These are phyloP conservation scores for Emys orbicularis DNA, from an alignment of 2,797 vertebrate species.

Conservation along the genomic window DNA sequence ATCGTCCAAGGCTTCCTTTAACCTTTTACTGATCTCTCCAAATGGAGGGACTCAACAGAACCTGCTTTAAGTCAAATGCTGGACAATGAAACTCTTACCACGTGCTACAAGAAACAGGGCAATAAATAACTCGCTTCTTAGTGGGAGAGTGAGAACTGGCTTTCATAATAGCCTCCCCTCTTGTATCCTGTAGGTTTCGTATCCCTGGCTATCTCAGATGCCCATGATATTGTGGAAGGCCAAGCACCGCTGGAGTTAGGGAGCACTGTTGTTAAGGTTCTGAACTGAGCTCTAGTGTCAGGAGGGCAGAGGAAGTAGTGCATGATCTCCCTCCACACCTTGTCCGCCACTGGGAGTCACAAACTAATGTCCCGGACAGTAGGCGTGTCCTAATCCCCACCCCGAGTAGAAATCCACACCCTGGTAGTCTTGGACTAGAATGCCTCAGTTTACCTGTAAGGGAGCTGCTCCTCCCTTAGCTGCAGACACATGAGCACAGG, in stretches of 20 bases:
- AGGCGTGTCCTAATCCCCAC: not conserved
- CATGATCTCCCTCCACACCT: not conserved
- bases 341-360: not conserved
- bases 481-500: conserved; percentile 73
- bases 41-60: not conserved
- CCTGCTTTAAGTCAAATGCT: not conserved
- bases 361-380: not conserved
- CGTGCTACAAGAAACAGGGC: not conserved
- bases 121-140: not conserved
- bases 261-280: not conserved
- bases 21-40: not conserved
- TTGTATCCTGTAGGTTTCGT: not conserved
- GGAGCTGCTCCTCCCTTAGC: conserved; percentile 60
- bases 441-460: conserved; percentile 61
- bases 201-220: not conserved
- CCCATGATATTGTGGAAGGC: not conserved
- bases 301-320: not conserved
- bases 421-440: not conserved
- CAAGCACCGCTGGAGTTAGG: not conserved
- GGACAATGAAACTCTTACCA: not conserved
- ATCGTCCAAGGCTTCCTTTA: not conserved
- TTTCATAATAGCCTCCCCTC: not conserved
- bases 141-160: not conserved
- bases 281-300: not conserved
- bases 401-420: not conserved